Base-by-base conservation (phyloP, 2,888 invertebrate species). In the Baronia brevicornis region DNA sequence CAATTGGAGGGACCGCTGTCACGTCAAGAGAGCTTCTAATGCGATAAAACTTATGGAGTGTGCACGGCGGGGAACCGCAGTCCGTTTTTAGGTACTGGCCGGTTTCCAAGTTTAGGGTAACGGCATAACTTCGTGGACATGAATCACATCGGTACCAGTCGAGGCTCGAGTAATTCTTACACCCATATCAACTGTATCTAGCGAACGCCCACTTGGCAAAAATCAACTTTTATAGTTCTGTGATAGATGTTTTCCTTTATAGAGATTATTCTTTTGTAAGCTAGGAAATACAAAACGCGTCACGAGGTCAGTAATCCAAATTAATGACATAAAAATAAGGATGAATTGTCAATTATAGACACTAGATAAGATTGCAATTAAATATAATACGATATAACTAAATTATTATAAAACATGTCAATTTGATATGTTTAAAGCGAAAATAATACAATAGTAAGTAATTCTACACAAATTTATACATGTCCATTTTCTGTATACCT, bases 181-280 rank as follows among this genome's bases (percentile, higher is more conserved):
- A 72, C 62, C 65, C 69, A 57, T 66, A 67, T 64, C 65, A 62
- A 65, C 67, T 74, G 71, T 72, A 56, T 73, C 72, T 73, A 63
- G 59, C 58, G 57, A 65, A 66, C 75, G 67, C 75, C 75, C 66
- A 73, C 72, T 71, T 62, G 40, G 62, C 35, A 27, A 28, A 17
- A 30, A 28, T 32, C n/a, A n/a, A n/a, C n/a, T n/a, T n/a, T n/a
- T n/a, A n/a, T n/a, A n/a, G n/a, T n/a, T n/a, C n/a, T n/a, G n/a
- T n/a, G n/a, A 12, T 11, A 13, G 13, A 24, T n/a, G 13, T n/a
- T 24, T 24, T 24, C 11, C 2, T 13, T 24, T 23, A 5, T 24
- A 4, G 7, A 7, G 7, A 4, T 24, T 2, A 25, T 14, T 14
- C 7, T 7, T 5, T 14, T 14, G 5, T 3, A 9, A 11, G 10